Conservation (phyloP, 1,140 invertebrate genomes). For the Goniozus legneri region DNA sequence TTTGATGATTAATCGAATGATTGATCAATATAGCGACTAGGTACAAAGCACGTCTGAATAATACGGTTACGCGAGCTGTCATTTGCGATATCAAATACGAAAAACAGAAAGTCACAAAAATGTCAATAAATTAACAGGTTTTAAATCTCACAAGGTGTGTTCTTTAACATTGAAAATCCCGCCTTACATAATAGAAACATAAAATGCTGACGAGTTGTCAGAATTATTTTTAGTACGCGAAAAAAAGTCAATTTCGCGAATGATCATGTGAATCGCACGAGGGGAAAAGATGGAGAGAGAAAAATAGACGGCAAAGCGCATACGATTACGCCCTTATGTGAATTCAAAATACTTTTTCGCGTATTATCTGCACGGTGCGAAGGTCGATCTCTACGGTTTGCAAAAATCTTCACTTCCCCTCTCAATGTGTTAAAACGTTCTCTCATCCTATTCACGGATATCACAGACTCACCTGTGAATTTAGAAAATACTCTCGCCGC, state of each 20-base stretch:
- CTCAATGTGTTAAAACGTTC: constrained; percentile 1
- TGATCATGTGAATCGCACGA: not conserved
- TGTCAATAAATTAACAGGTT: constrained; percentile 6
- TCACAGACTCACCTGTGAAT: constrained; percentile 39
- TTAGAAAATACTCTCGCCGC: constrained; percentile 48
- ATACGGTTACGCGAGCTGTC: not conserved
- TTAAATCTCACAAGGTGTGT: constrained; percentile 1
- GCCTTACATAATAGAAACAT: constrained; percentile 27
- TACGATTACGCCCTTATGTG: too few relatives aligned
- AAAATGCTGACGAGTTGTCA: not conserved
- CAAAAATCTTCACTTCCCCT: constrained; percentile 10
- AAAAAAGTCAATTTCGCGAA: not conserved
- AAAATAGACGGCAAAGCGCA: too few relatives aligned
- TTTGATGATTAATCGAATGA: not conserved
- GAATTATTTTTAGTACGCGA: not conserved
- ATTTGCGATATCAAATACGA: not conserved
- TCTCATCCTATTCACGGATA: not conserved
- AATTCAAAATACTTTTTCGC: not conserved
- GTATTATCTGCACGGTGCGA: not conserved
- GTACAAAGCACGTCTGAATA: not conserved
- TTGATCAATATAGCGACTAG: not conserved
- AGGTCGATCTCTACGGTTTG: not conserved
- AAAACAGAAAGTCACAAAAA: not conserved
- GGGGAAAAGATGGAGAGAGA: not conserved
- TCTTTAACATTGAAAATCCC: too few relatives aligned